Base-by-base conservation (phyloP, 2,113 vertebrate species). In the Odontophorus gujanensis region DNA sequence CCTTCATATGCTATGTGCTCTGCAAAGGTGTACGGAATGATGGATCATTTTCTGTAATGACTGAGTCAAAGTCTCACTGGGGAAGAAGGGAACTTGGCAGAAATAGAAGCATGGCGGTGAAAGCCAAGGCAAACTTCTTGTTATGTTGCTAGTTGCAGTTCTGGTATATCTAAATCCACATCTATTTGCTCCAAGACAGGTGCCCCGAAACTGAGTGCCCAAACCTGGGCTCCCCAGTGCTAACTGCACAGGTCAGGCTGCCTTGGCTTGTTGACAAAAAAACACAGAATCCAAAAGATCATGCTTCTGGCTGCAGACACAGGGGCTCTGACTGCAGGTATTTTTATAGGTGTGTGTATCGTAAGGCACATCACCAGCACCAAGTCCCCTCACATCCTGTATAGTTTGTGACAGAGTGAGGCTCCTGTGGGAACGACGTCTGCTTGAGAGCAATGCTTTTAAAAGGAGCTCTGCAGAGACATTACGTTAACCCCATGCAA, bases 61-160 rank as follows among this genome's bases (percentile, higher is more conserved):
- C 61, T 78, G 75, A 94, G 91, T 76, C 65, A 91, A 92, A 95
- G 20, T n/a, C 78, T 89, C 78, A 36, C 45, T 53, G 71, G 43
- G 74, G 69, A 71, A 83, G 66, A 81, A 48, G 59, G 59, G 40
- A 90, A 66, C 2, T 1, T 2, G 50, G 59, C 12, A 79, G 85
- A 87, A 92, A 89, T 7, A 65, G 63, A 26, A 65, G 42, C 1
- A 0, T 13, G 26, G 38, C 1, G 1, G 81, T 69, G 63, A 87
- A 86, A 93, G 68, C 30, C 1, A 1, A 91, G 82, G 58, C 10
- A 50, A 77, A 38, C 25, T 26, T 73, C 69, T 71, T 40, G 20
- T 68, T 28, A 51, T 40, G 2, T 18, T 66, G 71, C 26, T 58
- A 21, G 3, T 28, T 62, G 53, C 55, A 45, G 0, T 55, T 62